Percentiles rank a stretch among this genome's conserved stretches.
Conservation (phyloP, 2,113 vertebrate genomes). For the Tachysurus fulvidraco region DNA sequence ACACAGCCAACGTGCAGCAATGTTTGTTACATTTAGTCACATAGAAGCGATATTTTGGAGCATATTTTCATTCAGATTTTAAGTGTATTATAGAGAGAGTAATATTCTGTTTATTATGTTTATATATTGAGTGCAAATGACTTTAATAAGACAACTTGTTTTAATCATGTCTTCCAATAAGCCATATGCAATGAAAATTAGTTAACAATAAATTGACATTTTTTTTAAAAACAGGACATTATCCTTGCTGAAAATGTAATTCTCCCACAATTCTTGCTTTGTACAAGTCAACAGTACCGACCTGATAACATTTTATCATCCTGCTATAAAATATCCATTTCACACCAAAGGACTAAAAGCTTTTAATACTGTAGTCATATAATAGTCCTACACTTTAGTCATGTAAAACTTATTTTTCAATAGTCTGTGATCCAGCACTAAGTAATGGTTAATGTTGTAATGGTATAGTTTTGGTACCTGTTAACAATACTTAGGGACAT, state of each 20-base stretch:
- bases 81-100: neutral
- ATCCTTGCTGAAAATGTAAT: neutral
- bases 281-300: neutral
- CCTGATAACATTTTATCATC: neutral
- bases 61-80: constrained; percentile 1
- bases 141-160: neutral
- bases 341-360: neutral
- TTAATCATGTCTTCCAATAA: neutral
- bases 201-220: neutral
- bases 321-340: neutral
- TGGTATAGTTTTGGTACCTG: neutral
- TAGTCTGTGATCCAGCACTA: neutral
- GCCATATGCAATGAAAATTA: neutral
- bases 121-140: neutral
- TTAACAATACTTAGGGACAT: neutral
- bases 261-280: neutral
- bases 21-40: constrained; percentile 4
- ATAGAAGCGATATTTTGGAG: neutral
- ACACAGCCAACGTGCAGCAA: no score
- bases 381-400: no score
- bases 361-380: neutral
- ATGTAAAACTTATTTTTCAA: neutral
- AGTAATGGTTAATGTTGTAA: no score
- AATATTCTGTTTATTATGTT: neutral
- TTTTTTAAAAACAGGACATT: neutral